Evolutionary conservation across 2,888 invertebrate species (phyloP).

Genomic region (Sepioteuthis lessoniana): DNA sequence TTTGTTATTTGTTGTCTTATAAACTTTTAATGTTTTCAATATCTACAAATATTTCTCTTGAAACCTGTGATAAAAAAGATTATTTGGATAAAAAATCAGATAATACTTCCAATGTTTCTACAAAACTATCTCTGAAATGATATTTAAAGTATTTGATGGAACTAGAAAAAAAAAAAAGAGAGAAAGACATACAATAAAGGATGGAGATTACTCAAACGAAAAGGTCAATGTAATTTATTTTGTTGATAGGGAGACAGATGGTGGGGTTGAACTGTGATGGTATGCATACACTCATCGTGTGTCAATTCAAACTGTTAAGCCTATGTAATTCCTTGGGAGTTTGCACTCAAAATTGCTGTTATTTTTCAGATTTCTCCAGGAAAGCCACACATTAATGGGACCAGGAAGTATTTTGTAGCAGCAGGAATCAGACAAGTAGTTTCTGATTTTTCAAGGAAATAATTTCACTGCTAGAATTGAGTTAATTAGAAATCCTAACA

Average conservation of each 20-base stretch:
- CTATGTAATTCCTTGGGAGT: slow-evolving; percentile 6
- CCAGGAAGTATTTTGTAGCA: not conserved
- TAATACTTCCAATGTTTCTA: not conserved
- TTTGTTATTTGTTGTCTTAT: not conserved
- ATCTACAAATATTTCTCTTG: slow-evolving; percentile 10
- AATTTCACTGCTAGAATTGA: slow-evolving; percentile 1
- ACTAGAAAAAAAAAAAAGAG: not conserved
- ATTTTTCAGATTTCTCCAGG: slow-evolving; percentile 33
- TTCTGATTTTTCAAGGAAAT: slow-evolving; percentile 8
- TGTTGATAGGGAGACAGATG: not conserved
- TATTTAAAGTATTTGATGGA: slow-evolving; percentile 33
- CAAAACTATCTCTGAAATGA: slow-evolving; percentile 33
- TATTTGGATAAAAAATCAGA: not conserved
- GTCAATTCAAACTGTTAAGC: slow-evolving; percentile 15
- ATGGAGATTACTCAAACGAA: slow-evolving; percentile 20
- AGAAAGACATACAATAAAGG: not conserved
- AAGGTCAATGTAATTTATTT: slow-evolving; percentile 13
- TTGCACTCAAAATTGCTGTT: not conserved
- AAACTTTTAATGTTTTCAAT: not conserved
- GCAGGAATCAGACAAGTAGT: slow-evolving; percentile 33
- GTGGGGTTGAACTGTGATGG: not conserved
- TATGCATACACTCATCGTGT: slow-evolving; percentile 33
- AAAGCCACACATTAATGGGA: slow-evolving; percentile 8
- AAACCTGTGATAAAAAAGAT: not conserved
- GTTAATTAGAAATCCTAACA: slow-evolving; percentile 8